Base-by-base conservation (phyloP, 2,888 invertebrate species). In the Drosophila kanekoi region DNA sequence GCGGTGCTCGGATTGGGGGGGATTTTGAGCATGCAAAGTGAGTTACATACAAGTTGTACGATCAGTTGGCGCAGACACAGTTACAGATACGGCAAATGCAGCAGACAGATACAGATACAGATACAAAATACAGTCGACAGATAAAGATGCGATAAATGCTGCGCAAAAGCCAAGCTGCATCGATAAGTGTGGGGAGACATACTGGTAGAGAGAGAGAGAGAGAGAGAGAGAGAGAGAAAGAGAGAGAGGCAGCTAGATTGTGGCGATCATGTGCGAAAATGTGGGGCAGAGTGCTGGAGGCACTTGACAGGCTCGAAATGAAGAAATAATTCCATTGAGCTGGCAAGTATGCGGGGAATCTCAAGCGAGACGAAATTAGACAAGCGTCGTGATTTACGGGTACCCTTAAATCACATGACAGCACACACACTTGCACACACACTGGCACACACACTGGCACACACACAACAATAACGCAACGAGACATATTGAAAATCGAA, bases 341-440 rank as follows among this genome's bases (percentile, higher is more conserved):
- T 89, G 87, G 81, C 87, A 90, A 89, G 73, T 89, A 91, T 91
- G 89, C 77, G 78, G 75, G 78, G 91, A 91, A 91, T 91, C 79
- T 81, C 74, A 76, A 77, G 82, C 82, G 82, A 84, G 82, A 86
- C 79, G 74, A 90, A 91, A 90, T 91, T 91, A 91, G 92, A 92
- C 91, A 91, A 90, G 90, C 82, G 88, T 83, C 91, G 91, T 91
- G 92, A 91, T 91, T 91, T 91, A 91, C 91, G 90, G 91, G 91
- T 91, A 87, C 90, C 88, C 90, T 89, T 89, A 89, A 89, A 90
- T 86, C 82, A 87, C 87, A 87, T 72, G 82, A 72, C 86, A 81
- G 75, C 67, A 78, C 56, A 59, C 56, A 53, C 53, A 58, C 52
- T 52, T 9, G n/a, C n/a, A 37, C 44, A 61, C 52, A 69, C 41